phyloP scores from a whole-genome alignment of 2,888 invertebrate genomes.

The Prionchulus punctatus region DNA sequence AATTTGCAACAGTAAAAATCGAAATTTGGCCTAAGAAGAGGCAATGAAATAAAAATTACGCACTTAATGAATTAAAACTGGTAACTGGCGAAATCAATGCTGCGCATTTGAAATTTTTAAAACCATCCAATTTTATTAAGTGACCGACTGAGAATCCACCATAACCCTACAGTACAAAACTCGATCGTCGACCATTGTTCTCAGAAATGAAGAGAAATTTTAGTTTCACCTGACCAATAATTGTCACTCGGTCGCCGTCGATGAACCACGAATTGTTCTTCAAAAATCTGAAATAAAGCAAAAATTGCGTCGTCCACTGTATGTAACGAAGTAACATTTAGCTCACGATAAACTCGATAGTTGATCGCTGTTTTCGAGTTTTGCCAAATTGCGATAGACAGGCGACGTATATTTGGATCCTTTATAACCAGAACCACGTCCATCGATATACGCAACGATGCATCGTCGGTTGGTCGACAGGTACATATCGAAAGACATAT shows the following conservation, averaged over 20 bases:
- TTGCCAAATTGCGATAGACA: slow-evolving; percentile 61
- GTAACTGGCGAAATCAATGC: neutral
- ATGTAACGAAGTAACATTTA: too few species aligned
- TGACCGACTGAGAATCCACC: neutral
- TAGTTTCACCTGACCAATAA: neutral
- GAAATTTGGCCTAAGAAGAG: too few species aligned
- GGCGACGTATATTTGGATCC: slow-evolving; percentile 44
- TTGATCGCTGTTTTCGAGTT: slow-evolving; percentile 84
- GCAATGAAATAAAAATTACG: too few species aligned
- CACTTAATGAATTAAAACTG: too few species aligned
- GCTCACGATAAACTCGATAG: slow-evolving; percentile 50
- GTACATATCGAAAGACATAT: slow-evolving; percentile 47
- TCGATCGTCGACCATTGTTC: neutral
- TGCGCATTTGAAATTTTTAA: neutral
- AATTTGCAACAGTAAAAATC: too few species aligned
- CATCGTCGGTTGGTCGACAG: slow-evolving; percentile 69
- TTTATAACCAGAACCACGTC: slow-evolving; percentile 67
- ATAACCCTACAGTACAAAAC: neutral
- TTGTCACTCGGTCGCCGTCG: neutral
- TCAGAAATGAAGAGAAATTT: neutral
- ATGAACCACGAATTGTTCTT: neutral
- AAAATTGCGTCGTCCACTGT: too few species aligned
- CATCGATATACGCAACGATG: slow-evolving; percentile 80
- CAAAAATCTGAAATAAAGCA: neutral
- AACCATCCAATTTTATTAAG: neutral